Evolutionary conservation across 1,140 invertebrate genomes (phyloP).

Genomic region (Drosophila bocki): DNA sequence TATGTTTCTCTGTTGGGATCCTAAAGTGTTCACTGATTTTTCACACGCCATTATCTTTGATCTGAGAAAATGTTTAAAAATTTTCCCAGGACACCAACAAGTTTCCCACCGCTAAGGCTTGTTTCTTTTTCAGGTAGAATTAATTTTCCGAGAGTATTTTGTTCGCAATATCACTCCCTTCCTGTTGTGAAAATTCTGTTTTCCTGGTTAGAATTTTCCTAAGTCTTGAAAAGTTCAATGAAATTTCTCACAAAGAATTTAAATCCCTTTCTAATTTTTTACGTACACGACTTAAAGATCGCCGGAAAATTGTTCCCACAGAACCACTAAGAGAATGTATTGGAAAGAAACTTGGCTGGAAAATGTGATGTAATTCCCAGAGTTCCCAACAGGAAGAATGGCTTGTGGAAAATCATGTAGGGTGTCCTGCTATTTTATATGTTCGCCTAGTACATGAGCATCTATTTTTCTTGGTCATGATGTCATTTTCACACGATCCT

Average conservation of each 20-base stretch:
- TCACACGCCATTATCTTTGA: background rate
- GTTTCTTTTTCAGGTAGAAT: no score
- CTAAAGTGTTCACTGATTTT: background rate
- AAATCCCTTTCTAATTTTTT: conserved; percentile 9
- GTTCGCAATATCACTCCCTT: background rate
- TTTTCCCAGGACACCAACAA: conserved; percentile 14
- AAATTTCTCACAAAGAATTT: background rate
- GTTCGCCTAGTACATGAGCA: conserved; percentile 21
- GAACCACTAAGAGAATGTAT: background rate
- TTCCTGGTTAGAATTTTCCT: conserved; percentile 12
- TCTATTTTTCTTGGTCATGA: background rate
- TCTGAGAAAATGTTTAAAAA: background rate
- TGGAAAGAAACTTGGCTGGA: background rate
- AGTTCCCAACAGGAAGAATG: no score
- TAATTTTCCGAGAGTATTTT: no score
- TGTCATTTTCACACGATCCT: conserved; percentile 38
- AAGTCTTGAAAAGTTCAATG: conserved; percentile 4
- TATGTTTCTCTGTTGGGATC: background rate
- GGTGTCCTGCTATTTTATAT: background rate
- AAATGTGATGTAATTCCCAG: background rate
- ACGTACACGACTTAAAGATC: conserved; percentile 18
- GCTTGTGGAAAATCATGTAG: conserved; percentile 1
- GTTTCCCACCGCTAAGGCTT: background rate
- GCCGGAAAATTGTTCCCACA: conserved; percentile 13
- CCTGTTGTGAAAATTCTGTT: conserved; percentile 18